Percentiles rank a stretch among this genome's conserved stretches.
Evolutionary conservation across 2,113 vertebrate species (phyloP).

Genomic region (Porphyrio hochstetteri): DNA sequence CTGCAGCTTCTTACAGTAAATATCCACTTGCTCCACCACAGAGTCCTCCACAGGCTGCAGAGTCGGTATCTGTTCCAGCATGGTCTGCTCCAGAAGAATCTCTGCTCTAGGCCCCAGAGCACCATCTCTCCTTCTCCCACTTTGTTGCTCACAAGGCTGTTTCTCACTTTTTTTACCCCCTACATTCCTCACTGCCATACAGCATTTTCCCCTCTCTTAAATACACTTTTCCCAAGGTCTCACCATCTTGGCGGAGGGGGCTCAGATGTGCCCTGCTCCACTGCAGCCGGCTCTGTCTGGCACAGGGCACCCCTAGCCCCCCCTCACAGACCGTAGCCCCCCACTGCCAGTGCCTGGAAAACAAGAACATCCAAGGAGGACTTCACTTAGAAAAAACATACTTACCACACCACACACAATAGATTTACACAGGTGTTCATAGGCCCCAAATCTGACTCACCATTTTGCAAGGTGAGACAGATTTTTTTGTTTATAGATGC

Average conservation of each 20-base stretch:
- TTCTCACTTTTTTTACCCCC: background rate
- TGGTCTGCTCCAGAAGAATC: background rate
- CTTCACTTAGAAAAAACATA: background rate
- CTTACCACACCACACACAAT: accelerated
- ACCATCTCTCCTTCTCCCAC: background rate
- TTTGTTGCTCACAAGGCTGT: no score
- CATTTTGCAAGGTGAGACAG: background rate
- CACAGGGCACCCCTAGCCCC: background rate
- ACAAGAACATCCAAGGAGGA: background rate
- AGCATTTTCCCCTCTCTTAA: background rate
- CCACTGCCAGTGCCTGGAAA: accelerated
- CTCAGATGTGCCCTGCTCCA: background rate
- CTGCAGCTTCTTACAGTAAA: background rate
- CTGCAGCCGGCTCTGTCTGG: background rate
- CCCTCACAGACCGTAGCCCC: background rate
- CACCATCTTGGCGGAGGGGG: background rate
- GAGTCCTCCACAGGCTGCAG: background rate
- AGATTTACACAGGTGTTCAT: background rate
- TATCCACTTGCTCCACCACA: accelerated
- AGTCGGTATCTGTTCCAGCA: background rate
- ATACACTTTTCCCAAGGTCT: background rate
- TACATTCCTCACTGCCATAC: background rate
- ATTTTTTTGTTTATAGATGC: background rate
- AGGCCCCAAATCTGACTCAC: background rate
- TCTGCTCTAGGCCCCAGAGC: background rate